phyloP scores from a whole-genome alignment of 2,113 vertebrate genomes.

The Casuarius casuarius region DNA sequence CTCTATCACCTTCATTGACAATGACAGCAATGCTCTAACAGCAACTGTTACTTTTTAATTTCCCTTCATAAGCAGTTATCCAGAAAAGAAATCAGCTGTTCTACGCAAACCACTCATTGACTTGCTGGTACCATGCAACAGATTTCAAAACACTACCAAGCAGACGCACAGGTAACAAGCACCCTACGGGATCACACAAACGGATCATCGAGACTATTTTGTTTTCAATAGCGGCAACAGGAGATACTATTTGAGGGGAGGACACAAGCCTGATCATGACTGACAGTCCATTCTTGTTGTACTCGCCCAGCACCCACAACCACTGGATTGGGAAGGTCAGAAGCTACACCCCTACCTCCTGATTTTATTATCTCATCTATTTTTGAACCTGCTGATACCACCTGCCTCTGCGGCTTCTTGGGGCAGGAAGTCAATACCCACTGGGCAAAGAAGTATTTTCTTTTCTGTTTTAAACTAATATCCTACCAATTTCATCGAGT shows the following conservation, averaged over 20 bases:
- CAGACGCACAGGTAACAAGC: background rate
- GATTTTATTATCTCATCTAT: background rate
- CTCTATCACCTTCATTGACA: rapidly evolving
- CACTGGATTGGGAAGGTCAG: background rate
- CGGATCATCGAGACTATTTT: background rate
- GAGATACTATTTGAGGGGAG: background rate
- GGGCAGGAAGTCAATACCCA: background rate
- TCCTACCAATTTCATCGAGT: background rate
- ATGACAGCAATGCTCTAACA: background rate
- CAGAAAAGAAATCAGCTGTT: background rate
- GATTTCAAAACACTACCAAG: background rate
- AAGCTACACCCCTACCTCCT: background rate
- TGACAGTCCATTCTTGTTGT: background rate
- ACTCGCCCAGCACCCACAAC: background rate
- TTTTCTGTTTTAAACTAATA: background rate
- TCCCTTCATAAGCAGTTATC: background rate
- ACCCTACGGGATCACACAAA: background rate
- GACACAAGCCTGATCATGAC: background rate
- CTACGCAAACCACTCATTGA: background rate
- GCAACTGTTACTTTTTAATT: background rate
- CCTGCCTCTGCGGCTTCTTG: background rate
- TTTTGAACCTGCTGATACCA: background rate
- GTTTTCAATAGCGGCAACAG: background rate
- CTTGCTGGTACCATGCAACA: background rate
- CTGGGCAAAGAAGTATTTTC: background rate